Evolutionary conservation across 2,888 invertebrate species (phyloP), one percentile per base, ranked within the genome.

Genomic region (Congeria kusceri): DNA sequence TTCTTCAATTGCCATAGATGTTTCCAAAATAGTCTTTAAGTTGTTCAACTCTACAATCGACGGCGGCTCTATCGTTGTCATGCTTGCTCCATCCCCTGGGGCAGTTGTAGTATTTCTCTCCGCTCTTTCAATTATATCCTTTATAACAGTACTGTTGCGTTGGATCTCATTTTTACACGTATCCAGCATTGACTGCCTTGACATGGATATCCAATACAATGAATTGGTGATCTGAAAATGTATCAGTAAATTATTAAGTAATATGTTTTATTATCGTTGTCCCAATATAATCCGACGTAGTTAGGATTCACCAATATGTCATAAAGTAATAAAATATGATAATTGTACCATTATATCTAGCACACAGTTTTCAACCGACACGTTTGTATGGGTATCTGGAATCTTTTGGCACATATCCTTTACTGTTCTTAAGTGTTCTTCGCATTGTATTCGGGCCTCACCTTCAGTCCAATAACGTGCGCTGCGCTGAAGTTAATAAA

Each of bases 321-420:
- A 39, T 13, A 39, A 11, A 39, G 15, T 11, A 39, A 39, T 13
- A 9, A 13, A 39, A 11, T 13, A 32, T 32, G 32, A 9, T 32
- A 32, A 32, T 39, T 13, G 39, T 39, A 39, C 39, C 39, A 39
- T 39, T 5, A 39, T 39, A 39, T 39, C 39, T 15, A 39, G 15
- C 15, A 15, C 39, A 70, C 70, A 70, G 28, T 63, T 70, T 20
- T 70, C 63, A 13, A 62, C 70, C 0, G 70, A 70, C n/a, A 70
- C 27, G 56, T 70, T 53, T 44, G 70, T 70, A 18, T 70, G 70
- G 13, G 70, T 70, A 11, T 62, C 29, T 25, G 70, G 70, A 25
- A 70, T 44, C n/a, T 70, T 70, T n/a, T 44, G 13, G 46, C 70
- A 70, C 28, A 70, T 15, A 3, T 53, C 39, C 44, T 56, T 57